Base-by-base conservation (phyloP, 2,888 invertebrate genomes). In the Rhodophaea formosa region DNA sequence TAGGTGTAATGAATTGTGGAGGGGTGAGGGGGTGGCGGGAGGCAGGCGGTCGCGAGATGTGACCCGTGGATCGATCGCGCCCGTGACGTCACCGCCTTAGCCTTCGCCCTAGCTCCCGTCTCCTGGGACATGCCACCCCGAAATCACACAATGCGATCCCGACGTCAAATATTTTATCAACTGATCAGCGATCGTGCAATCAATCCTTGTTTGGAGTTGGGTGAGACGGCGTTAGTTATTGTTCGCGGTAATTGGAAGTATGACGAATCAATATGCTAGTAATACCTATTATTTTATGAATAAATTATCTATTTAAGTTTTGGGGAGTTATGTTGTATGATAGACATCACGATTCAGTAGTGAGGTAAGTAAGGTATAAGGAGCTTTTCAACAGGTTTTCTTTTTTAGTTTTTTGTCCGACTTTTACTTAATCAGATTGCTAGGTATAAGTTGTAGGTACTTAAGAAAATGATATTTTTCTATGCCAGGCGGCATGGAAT, bases 41-140 rank as follows among this genome's bases (percentile, higher is more conserved):
- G 68, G 62, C 68, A 67, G 68, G 64, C 64, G 62, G 62, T 60
- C 61, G 53, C 64, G 72, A 70, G 74, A 70, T 74, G 72, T 70
- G 71, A 70, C 63, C 64, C 64, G 69, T 61, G 67, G 67, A 85
- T 86, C 86, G 88, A 88, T 88, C 80, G 75, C 65, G 62, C 75
- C 82, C 66, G 82, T 88, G 88, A 89, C 88, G 88, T 89, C 89
- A 88, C 80, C 77, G 72, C 79, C 84, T 86, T 80, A 81, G 82
- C 82, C 81, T 82, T 80, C 80, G 74, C 73, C 72, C 70, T 47
- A 23, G 51, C 58, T 53, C 17, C 53, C 62, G 43, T 61, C 62
- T 62, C 62, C 62, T 59, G 62, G 64, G 66, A 58, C 58, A 64
- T 55, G 51, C 58, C 49, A 57, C 44, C 51, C 53, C 46, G 30